phyloP scores from a whole-genome alignment of 2,113 vertebrate genomes.

The Ceyx melanurus region DNA sequence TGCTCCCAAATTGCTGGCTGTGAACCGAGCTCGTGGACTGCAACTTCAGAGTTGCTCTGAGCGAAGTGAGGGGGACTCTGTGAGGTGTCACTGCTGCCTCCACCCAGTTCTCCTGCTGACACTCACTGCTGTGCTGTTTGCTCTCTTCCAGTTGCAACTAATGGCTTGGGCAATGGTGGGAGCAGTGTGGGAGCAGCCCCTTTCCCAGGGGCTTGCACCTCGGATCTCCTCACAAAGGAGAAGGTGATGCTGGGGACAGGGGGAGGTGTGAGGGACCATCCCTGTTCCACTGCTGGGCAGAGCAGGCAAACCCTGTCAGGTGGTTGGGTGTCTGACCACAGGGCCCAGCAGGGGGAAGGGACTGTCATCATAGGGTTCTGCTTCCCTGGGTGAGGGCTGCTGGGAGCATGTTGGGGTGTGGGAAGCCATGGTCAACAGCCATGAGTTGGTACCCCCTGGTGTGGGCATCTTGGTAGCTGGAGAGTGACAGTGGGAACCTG shows the following conservation, averaged over 20 bases:
- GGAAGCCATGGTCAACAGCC: background rate
- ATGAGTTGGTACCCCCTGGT: rapidly evolving
- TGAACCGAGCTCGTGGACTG: rapidly evolving
- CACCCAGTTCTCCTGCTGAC: background rate
- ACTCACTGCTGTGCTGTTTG: background rate
- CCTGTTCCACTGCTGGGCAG: background rate
- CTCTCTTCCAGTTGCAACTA: background rate
- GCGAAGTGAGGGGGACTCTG: background rate
- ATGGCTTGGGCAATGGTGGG: background rate
- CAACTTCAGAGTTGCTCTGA: background rate
- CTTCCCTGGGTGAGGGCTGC: rapidly evolving
- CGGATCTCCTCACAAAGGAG: background rate
- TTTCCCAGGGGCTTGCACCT: background rate
- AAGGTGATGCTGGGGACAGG: conserved; percentile 42
- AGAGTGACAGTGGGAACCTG: background rate
- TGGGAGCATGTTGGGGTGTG: background rate
- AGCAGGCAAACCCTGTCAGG: background rate
- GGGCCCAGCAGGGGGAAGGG: background rate
- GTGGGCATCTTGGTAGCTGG: background rate
- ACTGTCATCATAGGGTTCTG: background rate
- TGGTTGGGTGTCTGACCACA: rapidly evolving
- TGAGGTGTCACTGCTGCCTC: background rate
- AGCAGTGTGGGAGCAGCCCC: rapidly evolving
- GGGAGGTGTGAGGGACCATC: background rate
- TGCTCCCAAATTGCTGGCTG: background rate